phyloP scores from a whole-genome alignment of 1,140 invertebrate genomes.

The Neodiprion fabricii region DNA sequence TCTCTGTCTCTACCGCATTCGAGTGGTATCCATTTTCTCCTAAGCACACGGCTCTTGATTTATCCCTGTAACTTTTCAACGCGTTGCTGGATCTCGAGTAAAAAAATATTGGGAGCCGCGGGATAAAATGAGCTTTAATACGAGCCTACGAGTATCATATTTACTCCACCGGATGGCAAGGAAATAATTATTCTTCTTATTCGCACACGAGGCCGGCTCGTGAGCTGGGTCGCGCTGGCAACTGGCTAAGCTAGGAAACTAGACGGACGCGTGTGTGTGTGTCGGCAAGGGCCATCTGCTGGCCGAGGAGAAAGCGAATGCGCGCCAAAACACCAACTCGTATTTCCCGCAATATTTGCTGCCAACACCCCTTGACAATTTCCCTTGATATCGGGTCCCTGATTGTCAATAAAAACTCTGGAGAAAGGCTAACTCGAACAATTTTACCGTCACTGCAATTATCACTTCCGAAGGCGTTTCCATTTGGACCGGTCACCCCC shows the following conservation, averaged over 20 bases:
- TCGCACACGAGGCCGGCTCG: slow-evolving; percentile 47
- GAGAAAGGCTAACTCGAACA: neutral
- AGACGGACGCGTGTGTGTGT: slow-evolving; percentile 27
- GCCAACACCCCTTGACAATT: slow-evolving; percentile 22
- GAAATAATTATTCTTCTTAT: slow-evolving; percentile 17
- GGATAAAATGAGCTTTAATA: slow-evolving; percentile 13
- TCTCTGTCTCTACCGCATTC: slow-evolving; percentile 28
- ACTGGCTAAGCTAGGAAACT: slow-evolving; percentile 37
- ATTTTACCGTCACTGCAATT: neutral
- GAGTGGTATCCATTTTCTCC: slow-evolving; percentile 35
- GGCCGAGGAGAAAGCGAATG: slow-evolving; percentile 31
- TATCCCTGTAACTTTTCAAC: slow-evolving; percentile 17
- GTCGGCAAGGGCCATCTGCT: slow-evolving; percentile 54
- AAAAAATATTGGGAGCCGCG: slow-evolving; percentile 3
- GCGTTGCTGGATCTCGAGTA: neutral
- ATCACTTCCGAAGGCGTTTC: neutral
- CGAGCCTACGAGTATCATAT: slow-evolving; percentile 3
- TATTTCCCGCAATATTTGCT: slow-evolving; percentile 33
- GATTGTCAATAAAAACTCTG: slow-evolving; percentile 6
- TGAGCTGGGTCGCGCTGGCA: slow-evolving; percentile 41
- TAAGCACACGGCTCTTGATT: slow-evolving; percentile 26
- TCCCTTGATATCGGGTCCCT: neutral
- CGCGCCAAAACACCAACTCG: slow-evolving; percentile 48
- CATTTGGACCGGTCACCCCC: neutral
- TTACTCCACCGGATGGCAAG: slow-evolving; percentile 12